Conservation (phyloP, 2,888 invertebrate species). For the Phlogophora meticulosa region DNA sequence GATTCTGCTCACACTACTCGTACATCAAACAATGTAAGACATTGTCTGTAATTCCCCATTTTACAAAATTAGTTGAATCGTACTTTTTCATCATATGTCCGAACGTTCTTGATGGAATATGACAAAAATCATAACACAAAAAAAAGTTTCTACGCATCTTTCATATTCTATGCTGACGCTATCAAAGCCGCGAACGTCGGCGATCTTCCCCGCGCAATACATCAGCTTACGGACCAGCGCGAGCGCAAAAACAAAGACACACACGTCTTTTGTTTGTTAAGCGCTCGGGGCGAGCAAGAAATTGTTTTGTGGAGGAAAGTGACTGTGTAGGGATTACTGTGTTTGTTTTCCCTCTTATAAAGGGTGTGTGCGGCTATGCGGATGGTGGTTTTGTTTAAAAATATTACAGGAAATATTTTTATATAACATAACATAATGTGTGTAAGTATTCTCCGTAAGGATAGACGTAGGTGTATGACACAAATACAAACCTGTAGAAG, state of each 20-base stretch:
- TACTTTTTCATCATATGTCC: too few relatives aligned
- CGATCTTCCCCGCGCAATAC: constrained; percentile 68
- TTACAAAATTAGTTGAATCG: too few relatives aligned
- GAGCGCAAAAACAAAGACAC: constrained; percentile 69
- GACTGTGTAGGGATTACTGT: constrained; percentile 65
- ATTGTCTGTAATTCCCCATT: too few relatives aligned
- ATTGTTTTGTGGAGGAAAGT: constrained; percentile 72
- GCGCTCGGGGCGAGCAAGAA: constrained; percentile 73
- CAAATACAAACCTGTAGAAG: too few relatives aligned
- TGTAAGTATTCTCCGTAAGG: not conserved
- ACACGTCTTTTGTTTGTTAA: constrained; percentile 73
- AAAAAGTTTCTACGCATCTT: constrained; percentile 4
- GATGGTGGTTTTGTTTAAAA: not conserved
- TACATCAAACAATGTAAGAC: too few relatives aligned
- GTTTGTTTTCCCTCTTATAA: constrained; percentile 49
- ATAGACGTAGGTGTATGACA: too few relatives aligned
- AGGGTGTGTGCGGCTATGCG: constrained; percentile 13
- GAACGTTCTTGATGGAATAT: too few relatives aligned
- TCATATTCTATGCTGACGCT: constrained; percentile 73
- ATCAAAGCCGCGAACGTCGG: constrained; percentile 90
- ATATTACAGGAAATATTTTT: constrained; percentile 7
- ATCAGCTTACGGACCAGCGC: constrained; percentile 70
- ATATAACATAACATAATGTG: not conserved
- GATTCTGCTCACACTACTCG: too few relatives aligned
- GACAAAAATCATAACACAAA: too few relatives aligned